Evolutionary conservation across 2,113 vertebrate species (phyloP).

Genomic region (Tetrax tetrax): DNA sequence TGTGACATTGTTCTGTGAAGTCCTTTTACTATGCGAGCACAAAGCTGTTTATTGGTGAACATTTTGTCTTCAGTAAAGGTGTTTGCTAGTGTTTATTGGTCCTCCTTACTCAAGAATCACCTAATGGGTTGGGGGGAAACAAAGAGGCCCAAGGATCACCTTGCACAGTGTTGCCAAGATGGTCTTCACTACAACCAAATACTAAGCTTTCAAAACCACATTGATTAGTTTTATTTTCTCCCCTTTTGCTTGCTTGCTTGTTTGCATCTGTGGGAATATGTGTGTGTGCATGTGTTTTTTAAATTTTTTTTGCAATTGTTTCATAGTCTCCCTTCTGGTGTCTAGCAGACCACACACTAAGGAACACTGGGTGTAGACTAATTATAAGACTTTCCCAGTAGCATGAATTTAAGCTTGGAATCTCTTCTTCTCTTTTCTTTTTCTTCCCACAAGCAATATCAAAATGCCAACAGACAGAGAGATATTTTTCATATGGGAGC

Average conservation of each 20-base stretch:
- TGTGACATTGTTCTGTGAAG: background rate
- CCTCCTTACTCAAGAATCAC: background rate
- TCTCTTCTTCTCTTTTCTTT: background rate
- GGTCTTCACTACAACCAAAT: background rate
- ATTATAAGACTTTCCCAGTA: background rate
- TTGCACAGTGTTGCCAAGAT: background rate
- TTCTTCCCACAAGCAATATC: background rate
- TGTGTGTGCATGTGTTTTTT: background rate
- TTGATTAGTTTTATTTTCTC: background rate
- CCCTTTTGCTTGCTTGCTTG: background rate
- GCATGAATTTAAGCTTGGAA: background rate
- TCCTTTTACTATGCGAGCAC: background rate
- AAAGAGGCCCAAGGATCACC: background rate
- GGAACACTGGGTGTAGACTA: background rate
- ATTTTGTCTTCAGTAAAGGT: background rate
- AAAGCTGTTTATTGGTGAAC: background rate
- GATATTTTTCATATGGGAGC: background rate
- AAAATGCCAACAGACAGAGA: background rate
- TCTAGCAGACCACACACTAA: constrained; percentile 44
- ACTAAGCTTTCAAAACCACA: background rate
- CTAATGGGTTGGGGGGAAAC: background rate
- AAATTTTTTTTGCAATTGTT: background rate
- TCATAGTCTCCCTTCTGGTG: constrained; percentile 3
- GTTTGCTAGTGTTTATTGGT: accelerated
- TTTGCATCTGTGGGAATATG: constrained; percentile 8